These are phyloP conservation scores for Epistrophella euchroma DNA, from an alignment of 2,888 invertebrate species.

Conservation along the genomic window DNA sequence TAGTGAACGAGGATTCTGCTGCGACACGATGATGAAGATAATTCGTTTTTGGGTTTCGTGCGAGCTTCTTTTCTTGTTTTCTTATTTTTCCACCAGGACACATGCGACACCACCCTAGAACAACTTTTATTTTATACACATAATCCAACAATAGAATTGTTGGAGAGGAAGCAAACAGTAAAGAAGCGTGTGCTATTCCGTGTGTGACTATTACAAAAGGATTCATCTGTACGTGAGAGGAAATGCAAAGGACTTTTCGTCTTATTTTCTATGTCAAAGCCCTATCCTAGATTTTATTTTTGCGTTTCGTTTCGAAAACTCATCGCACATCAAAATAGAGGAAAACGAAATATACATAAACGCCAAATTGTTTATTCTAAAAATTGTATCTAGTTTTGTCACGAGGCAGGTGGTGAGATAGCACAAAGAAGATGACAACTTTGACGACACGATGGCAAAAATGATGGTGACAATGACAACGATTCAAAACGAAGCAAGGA, in stretches of 20 bases:
- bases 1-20: slow-evolving; percentile 48
- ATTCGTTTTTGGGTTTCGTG: slow-evolving; percentile 67
- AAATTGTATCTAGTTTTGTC: slow-evolving; percentile 66
- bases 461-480: background rate
- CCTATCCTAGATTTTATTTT: background rate
- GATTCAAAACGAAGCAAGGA: background rate
- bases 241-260: slow-evolving; percentile 61
- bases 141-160: slow-evolving; percentile 42
- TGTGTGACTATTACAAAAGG: slow-evolving; percentile 74
- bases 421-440: slow-evolving; percentile 32
- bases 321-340: slow-evolving; percentile 59
- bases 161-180: slow-evolving; percentile 40
- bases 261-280: slow-evolving; percentile 39
- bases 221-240: slow-evolving; percentile 70
- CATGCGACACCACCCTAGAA: slow-evolving; percentile 48
- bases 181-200: slow-evolving; percentile 60
- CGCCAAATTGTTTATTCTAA: slow-evolving; percentile 63
- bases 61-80: slow-evolving; percentile 46
- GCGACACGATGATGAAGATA: slow-evolving; percentile 72
- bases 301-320: slow-evolving; percentile 25
- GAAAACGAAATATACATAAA: slow-evolving; percentile 51
- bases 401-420: slow-evolving; percentile 14
- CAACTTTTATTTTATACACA: slow-evolving; percentile 27
- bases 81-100: slow-evolving; percentile 33
- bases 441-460: background rate